Percentiles rank a stretch among this genome's conserved stretches.
Conservation (phyloP, 1,140 invertebrate genomes). For the Pseudomyrmex sp. region DNA sequence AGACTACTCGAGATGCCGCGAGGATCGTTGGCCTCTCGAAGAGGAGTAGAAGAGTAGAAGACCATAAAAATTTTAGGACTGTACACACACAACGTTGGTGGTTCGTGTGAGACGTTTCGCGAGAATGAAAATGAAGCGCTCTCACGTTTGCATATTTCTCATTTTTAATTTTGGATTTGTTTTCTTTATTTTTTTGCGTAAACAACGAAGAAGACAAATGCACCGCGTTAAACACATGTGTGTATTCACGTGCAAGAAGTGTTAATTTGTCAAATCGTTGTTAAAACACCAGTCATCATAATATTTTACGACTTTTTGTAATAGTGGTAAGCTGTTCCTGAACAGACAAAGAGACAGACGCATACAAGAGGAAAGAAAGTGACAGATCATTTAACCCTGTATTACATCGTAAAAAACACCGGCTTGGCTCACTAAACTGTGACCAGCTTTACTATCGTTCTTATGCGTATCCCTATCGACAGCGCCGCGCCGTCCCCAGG, state of each 20-base stretch:
- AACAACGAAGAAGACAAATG: neutral
- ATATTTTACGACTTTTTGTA: constrained; percentile 73
- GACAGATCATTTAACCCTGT: constrained; percentile 80
- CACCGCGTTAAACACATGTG: neutral
- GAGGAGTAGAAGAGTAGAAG: constrained; percentile 50
- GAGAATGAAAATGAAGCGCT: constrained; percentile 61
- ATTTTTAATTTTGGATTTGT: no score
- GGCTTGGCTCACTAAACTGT: constrained; percentile 72
- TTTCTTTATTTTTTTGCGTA: no score
- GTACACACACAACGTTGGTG: constrained; percentile 58
- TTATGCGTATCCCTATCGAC: constrained; percentile 1
- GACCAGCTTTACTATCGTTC: constrained; percentile 71
- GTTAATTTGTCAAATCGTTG: neutral
- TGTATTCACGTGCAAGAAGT: neutral
- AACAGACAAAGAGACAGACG: constrained; percentile 59
- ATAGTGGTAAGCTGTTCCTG: constrained; percentile 42
- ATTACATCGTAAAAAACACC: constrained; percentile 75
- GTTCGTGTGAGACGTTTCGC: constrained; percentile 19
- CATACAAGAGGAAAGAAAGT: constrained; percentile 69
- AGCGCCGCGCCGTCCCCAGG: neutral
- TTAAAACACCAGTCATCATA: constrained; percentile 40
- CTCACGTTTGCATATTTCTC: constrained; percentile 39
- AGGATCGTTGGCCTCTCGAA: constrained; percentile 70
- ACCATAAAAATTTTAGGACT: constrained; percentile 71
- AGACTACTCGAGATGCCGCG: constrained; percentile 65